These are phyloP conservation scores for Apodemia mormo DNA, from an alignment of 2,888 invertebrate genomes.

Conservation along the genomic window DNA sequence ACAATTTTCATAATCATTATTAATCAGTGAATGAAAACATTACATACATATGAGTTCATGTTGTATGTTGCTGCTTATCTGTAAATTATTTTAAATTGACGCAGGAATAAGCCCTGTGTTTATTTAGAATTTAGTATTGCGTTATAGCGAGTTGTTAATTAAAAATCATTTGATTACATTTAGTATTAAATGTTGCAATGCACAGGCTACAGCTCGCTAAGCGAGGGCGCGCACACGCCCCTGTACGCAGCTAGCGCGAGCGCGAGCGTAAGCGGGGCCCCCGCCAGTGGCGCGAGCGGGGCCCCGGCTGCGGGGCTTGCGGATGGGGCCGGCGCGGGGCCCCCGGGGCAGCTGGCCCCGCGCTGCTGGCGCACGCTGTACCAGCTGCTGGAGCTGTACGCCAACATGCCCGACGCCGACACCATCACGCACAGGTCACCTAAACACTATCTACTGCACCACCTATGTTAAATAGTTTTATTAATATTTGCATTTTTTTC, in stretches of 20 bases:
- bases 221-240: slow-evolving; percentile 88
- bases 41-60: no score
- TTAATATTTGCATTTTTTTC: no score
- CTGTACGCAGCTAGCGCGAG: slow-evolving; percentile 57
- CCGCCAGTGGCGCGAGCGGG: background rate
- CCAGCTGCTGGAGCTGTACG: slow-evolving; percentile 94
- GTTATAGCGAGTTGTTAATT: no score
- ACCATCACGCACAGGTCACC: slow-evolving; percentile 88
- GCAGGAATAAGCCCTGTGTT: no score
- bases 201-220: slow-evolving; percentile 89
- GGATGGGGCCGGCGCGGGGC: slow-evolving; percentile 80
- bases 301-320: slow-evolving; percentile 32
- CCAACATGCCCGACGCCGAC: slow-evolving; percentile 96
- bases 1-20: no score
- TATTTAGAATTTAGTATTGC: no score
- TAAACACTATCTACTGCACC: no score
- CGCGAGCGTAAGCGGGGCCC: slow-evolving; percentile 22
- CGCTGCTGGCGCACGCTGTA: slow-evolving; percentile 98
- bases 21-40: no score
- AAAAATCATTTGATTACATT: no score
- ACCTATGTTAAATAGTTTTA: no score
- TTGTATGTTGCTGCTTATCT: background rate
- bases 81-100: background rate
- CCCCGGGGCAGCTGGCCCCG: slow-evolving; percentile 78
- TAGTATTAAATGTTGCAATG: no score